Evolutionary conservation across 2,888 invertebrate species (phyloP), one percentile per base, ranked within the genome.

Genomic region (Drosophila trichaetosa): DNA sequence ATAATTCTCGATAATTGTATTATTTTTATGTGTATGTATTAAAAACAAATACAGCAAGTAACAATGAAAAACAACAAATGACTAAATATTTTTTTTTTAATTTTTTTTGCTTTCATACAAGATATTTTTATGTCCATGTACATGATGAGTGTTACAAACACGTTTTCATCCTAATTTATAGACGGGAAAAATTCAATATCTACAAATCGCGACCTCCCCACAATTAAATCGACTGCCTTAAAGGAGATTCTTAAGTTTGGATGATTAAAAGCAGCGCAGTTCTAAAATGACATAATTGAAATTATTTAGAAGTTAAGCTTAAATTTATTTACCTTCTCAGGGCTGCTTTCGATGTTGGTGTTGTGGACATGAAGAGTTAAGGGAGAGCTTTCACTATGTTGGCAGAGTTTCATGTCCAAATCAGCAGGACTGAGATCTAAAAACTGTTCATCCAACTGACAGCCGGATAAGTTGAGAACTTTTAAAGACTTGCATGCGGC

Each of bases 21-120:
- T 82, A 82, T 80, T 69, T 73, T 61, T 57, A 82, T 81, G 80
- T 81, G 70, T 80, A 80, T 82, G 83, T 83, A 84, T 89, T 87
- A 69, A 79, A 88, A 70, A 53, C 60, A 81, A 84, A 83, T 84
- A 89, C 84, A 84, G 70, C 71, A 85, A 80, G 38, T 85, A 79
- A 83, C 80, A 79, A 46, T 58, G 57, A 67, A 75, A 69, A 54
- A 42, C 29, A 31, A 62, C 24, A 24, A 40, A 27, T 21, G 34
- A 13, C 11, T 29, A 24, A 16, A 24, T 21, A 33, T 54, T n/a
- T 4, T 21, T 11, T 27, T 33, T 21, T 0, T 11, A 21, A 21
- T 21, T 21, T 34, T 34, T 18, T 18, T 38, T 8, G 18, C 38
- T 38, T 38, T 38, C 8, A 18, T 0, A 18, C 38, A 38, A 8